Evolutionary conservation across 2,888 invertebrate species (phyloP), one percentile per base, ranked within the genome.

Genomic region (Rhagophthalmus giganteus): DNA sequence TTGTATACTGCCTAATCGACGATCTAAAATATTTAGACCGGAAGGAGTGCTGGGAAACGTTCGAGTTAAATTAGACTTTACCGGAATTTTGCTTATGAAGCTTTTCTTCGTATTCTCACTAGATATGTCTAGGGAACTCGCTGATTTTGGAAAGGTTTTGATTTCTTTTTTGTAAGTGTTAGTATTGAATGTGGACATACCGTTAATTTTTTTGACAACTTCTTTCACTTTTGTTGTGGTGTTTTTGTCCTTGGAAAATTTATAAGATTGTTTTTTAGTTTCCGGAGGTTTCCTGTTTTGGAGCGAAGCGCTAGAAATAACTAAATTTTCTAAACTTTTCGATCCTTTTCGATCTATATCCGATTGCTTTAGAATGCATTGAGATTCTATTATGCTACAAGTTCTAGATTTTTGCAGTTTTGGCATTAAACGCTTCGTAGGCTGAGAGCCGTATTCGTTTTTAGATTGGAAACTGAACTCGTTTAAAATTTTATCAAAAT

Each of bases 391-490:
- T 50, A 84, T 84, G 65, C 83, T 83, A 69, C 85, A 85, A 59
- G 86, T 86, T 67, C 85, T 84, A 1, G 86, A 83, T 69, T 86
- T 86, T 63, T 84, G 81, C 59, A 86, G 71, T 70, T 81, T 82
- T 32, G 82, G 82, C 37, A 80, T 77, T 30, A 20, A 11, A 11
- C 20, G 32, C 8, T 55, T 50, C 74, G 68, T 54, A 76, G 78
- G 60, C 56, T 61, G 31, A 24, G 32, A 9, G 31, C 55, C 64
- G 60, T 76, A 79, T n/a, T n/a, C n/a, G n/a, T n/a, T n/a, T n/a
- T n/a, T 54, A 76, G 78, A 59, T 56, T 61, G 31, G 26, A 31
- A 9, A 32, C 55, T 63, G 60, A 76, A 79, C 40, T 81, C 80
- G 14, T 71, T 71, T 4, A 81, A 53, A 56, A 81, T 79, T 60